Evolutionary conservation across 2,113 vertebrate species (phyloP).

Genomic region (Garra rufa): DNA sequence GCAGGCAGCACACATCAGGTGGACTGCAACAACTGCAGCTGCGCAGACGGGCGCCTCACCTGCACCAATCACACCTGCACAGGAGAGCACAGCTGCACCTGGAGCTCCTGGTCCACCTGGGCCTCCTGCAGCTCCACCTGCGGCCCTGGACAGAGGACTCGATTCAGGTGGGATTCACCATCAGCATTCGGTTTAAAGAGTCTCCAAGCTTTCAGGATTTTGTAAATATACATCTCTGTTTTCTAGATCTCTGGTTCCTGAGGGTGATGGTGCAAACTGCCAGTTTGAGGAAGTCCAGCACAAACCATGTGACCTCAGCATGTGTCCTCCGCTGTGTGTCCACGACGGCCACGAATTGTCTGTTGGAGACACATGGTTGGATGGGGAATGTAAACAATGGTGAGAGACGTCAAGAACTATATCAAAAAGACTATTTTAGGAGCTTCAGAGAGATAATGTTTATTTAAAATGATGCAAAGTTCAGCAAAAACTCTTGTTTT

Average conservation of each 20-base stretch:
- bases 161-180: conserved; percentile 77
- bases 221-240: not conserved
- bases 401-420: conserved; percentile 62
- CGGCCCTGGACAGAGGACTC: conserved; percentile 75
- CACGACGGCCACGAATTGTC: conserved; percentile 65
- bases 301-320: conserved; percentile 76
- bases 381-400: conserved; percentile 86
- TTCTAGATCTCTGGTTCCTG: conserved; percentile 76
- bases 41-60: conserved; percentile 74
- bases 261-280: conserved; percentile 72
- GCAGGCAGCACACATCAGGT: conserved; percentile 80
- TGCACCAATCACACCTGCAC: conserved; percentile 79
- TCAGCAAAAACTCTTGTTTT: too few species aligned
- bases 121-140: conserved; percentile 83
- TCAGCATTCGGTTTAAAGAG: rapidly evolving
- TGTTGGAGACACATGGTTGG: conserved; percentile 85
- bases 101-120: conserved; percentile 91
- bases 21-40: conserved; percentile 86
- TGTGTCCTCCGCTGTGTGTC: conserved; percentile 83
- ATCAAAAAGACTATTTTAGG: not conserved
- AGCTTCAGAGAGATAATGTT: not conserved
- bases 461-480: not conserved
- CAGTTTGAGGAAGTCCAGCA: conserved; percentile 80
- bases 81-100: conserved; percentile 69
- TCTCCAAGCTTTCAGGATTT: not conserved